phyloP scores from a whole-genome alignment of 2,113 vertebrate genomes.

The Gallinago paraguaiae region DNA sequence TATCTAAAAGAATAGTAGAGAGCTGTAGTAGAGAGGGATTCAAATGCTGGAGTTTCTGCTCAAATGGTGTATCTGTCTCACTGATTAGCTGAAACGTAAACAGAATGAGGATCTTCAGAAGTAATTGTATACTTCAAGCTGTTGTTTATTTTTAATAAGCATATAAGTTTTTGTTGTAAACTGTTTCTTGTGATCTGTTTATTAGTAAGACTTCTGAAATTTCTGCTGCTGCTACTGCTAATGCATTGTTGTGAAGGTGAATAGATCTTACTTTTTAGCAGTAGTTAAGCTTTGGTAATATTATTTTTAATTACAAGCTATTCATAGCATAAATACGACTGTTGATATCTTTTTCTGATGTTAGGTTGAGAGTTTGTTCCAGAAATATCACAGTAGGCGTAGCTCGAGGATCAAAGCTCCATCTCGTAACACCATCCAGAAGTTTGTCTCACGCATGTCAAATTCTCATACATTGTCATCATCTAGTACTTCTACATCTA shows the following conservation, averaged over 20 bases:
- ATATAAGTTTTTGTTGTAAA: neutral
- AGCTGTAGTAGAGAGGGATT: neutral
- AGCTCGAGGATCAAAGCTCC: constrained; percentile 93
- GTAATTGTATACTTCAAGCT: neutral
- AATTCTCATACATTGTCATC: constrained; percentile 88
- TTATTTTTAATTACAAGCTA: neutral
- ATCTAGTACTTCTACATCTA: constrained; percentile 87
- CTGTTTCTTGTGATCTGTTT: neutral
- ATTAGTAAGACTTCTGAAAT: neutral
- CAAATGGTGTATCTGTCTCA: neutral
- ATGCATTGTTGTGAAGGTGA: neutral
- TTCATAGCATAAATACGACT: constrained; percentile 44
- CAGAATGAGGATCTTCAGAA: neutral
- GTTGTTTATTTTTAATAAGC: neutral
- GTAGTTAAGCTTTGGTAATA: neutral
- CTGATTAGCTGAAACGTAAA: neutral
- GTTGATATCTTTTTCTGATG: constrained; percentile 72
- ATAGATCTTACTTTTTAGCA: neutral
- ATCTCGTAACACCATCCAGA: constrained; percentile 93
- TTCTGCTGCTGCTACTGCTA: neutral
- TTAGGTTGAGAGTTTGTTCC: constrained; percentile 93
- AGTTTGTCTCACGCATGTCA: constrained; percentile 93
- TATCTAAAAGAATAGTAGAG: neutral
- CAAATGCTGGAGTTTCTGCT: neutral
- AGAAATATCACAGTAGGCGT: constrained; percentile 92